Percentiles rank a stretch among this genome's conserved stretches.
Conservation (phyloP, 2,113 vertebrate genomes). For the Rhea americana region DNA sequence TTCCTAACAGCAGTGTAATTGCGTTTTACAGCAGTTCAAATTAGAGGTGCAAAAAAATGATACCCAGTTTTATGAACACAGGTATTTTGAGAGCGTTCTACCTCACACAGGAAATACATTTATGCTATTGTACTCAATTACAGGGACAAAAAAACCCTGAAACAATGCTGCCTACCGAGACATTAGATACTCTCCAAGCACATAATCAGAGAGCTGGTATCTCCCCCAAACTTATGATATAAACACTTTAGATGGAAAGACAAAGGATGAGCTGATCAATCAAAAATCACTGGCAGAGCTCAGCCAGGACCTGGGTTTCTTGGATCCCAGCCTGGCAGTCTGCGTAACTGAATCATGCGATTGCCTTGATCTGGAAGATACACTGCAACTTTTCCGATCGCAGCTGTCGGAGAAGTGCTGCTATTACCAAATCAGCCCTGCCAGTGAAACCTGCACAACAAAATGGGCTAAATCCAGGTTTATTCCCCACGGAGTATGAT, state of each 20-base stretch:
- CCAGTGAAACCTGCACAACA: neutral
- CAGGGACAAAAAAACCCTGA: neutral
- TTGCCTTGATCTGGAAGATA: neutral
- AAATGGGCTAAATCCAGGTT: neutral
- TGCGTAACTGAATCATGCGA: neutral
- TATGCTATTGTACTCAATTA: neutral
- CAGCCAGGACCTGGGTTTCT: neutral
- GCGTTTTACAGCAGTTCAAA: neutral
- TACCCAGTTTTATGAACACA: neutral
- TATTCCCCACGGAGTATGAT: neutral
- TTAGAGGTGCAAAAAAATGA: neutral
- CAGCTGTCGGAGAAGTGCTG: neutral
- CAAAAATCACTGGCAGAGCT: conserved; percentile 7
- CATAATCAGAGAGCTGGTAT: neutral
- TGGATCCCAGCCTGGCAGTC: neutral
- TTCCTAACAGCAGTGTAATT: neutral
- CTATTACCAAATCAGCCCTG: neutral
- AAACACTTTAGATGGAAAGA: neutral
- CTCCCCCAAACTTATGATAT: neutral
- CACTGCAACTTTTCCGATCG: neutral
- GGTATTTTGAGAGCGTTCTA: neutral
- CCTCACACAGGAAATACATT: neutral
- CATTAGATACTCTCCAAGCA: neutral
- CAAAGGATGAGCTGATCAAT: conserved; percentile 14
- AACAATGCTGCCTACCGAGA: neutral